Percentiles rank a stretch among this genome's conserved stretches.
These are phyloP conservation scores for Himalopsyche anomala DNA, from an alignment of 2,888 invertebrate genomes.

Conservation along the genomic window DNA sequence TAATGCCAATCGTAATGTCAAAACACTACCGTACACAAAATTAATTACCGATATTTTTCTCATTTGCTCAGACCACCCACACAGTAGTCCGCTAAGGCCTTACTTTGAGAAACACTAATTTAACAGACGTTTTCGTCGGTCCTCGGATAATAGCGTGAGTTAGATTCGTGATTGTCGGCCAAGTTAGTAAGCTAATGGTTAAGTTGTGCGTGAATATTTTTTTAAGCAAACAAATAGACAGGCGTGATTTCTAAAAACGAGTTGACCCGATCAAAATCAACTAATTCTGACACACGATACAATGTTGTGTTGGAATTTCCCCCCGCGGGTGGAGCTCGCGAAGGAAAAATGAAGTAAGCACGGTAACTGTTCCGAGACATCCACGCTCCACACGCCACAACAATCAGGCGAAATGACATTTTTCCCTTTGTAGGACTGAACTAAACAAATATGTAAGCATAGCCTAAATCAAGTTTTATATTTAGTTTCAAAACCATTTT, in stretches of 20 bases:
- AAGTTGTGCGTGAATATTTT: constrained; percentile 20
- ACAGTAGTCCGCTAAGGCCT: not conserved
- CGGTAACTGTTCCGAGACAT: not conserved
- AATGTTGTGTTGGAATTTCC: not conserved
- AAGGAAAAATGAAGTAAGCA: not conserved
- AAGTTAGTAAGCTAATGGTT: constrained; percentile 12
- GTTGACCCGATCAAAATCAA: not conserved
- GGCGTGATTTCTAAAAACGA: constrained; percentile 40
- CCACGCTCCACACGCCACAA: too few species aligned
- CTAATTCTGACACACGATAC: constrained; percentile 22
- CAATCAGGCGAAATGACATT: too few species aligned
- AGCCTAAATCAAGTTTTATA: too few species aligned
- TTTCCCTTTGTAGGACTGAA: too few species aligned
- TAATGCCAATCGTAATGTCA: too few species aligned
- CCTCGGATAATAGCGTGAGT: constrained; percentile 2
- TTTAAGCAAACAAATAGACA: constrained; percentile 32
- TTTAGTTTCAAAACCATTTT: too few species aligned
- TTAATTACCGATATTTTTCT: not conserved
- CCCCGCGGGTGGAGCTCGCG: too few species aligned
- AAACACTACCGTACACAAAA: too few species aligned
- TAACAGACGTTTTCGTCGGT: not conserved
- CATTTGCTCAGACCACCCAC: not conserved
- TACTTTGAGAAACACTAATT: not conserved
- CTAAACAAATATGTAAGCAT: too few species aligned
- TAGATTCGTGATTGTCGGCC: constrained; percentile 32